Evolutionary conservation across 2,888 invertebrate genomes (phyloP).

Genomic region (Strigamia maritima): DNA sequence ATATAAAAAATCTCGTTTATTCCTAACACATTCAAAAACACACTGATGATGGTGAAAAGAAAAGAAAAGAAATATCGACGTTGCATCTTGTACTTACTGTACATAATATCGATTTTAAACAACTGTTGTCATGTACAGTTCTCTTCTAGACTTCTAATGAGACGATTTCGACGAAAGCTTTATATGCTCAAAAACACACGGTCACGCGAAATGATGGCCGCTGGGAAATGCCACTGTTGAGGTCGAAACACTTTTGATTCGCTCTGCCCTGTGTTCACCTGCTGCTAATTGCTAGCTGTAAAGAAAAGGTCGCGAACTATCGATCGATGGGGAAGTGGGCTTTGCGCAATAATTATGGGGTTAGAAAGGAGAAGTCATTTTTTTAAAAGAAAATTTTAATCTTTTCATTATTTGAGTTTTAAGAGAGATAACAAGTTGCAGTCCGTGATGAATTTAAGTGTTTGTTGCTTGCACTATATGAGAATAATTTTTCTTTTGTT

Average conservation of each 20-base stretch:
- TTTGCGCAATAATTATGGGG: constrained; percentile 14
- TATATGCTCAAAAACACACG: not conserved
- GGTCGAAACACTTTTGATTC: not conserved
- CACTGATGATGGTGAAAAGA: no score
- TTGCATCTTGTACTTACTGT: not conserved
- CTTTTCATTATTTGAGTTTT: not conserved
- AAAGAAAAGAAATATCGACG: not conserved
- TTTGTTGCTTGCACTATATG: no score
- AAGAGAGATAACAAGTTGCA: not conserved
- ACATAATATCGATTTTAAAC: not conserved
- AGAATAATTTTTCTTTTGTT: no score
- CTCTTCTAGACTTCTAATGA: not conserved
- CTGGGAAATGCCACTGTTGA: not conserved
- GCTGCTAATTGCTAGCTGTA: constrained; percentile 8
- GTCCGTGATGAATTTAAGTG: no score
- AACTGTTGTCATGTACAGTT: not conserved
- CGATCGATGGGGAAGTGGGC: not conserved
- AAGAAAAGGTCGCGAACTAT: constrained; percentile 18
- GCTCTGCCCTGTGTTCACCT: constrained; percentile 2
- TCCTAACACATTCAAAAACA: not conserved
- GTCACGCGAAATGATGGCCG: not conserved
- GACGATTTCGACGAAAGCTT: not conserved
- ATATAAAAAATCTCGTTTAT: constrained; percentile 49
- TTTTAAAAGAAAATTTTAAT: no score
- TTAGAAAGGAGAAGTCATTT: not conserved